Evolutionary conservation across 2,888 invertebrate species (phyloP).

Genomic region (Drosophila tanythrix): DNA sequence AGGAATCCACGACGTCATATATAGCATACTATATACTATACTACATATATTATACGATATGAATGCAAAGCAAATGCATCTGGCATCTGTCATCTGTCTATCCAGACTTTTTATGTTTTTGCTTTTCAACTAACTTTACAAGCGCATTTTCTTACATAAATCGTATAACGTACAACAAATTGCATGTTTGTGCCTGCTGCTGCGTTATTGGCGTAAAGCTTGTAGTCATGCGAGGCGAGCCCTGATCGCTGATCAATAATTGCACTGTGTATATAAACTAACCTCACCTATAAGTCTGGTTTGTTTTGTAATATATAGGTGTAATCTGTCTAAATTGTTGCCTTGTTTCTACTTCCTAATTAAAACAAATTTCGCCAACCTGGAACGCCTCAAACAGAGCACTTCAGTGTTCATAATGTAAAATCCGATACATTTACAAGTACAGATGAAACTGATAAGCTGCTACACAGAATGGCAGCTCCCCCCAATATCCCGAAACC

Average conservation of each 20-base stretch:
- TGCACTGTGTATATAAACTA: conserved; percentile 74
- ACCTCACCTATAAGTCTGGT: conserved; percentile 64
- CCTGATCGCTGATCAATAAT: conserved; percentile 41
- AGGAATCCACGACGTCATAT: conserved; percentile 83
- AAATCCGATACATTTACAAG: conserved; percentile 74
- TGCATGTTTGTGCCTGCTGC: conserved; percentile 79
- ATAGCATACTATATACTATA: conserved; percentile 63
- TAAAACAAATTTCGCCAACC: conserved; percentile 37
- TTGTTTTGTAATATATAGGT: conserved; percentile 66
- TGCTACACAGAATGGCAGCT: conserved; percentile 76
- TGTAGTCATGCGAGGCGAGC: conserved; percentile 59
- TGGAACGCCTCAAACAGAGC: conserved; percentile 79
- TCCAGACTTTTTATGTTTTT: conserved; percentile 27
- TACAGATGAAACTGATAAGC: conserved; percentile 82
- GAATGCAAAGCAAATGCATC: conserved; percentile 19
- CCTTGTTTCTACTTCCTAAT: conserved; percentile 76
- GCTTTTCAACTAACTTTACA: conserved; percentile 52
- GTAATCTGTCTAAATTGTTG: conserved; percentile 79
- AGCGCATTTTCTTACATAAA: conserved; percentile 58
- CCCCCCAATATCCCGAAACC: conserved; percentile 47
- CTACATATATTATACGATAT: conserved; percentile 19
- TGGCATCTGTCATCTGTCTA: conserved; percentile 22
- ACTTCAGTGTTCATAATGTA: conserved; percentile 83
- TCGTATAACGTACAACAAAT: conserved; percentile 40
- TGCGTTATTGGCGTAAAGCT: conserved; percentile 71